phyloP scores from a whole-genome alignment of 1,140 invertebrate species.

The Diabrotica virgifera region DNA sequence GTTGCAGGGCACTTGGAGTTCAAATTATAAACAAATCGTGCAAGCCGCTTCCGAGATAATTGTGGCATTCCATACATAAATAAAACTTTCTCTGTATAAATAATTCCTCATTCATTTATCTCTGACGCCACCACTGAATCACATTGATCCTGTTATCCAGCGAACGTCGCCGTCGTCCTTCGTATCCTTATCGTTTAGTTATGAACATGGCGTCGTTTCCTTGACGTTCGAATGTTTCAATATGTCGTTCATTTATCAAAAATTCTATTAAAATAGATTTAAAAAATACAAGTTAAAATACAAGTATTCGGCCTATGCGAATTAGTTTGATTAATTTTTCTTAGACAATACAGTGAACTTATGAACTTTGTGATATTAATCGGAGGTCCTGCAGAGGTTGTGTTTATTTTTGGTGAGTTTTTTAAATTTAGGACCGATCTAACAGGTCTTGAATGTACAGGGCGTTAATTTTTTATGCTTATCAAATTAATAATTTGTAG shows the following conservation, averaged over 20 bases:
- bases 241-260: constrained; percentile 10
- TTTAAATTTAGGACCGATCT: not conserved
- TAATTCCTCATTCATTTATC: not conserved
- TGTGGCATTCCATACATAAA: too few relatives aligned
- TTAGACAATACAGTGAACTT: not conserved
- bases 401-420: constrained; percentile 14
- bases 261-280: not conserved
- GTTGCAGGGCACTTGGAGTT: too few relatives aligned
- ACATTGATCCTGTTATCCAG: constrained; percentile 34
- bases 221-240: constrained; percentile 21
- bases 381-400: not conserved
- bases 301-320: too few relatives aligned
- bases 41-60: too few relatives aligned
- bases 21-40: too few relatives aligned
- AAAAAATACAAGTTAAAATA: not conserved
- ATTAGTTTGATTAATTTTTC: too few relatives aligned
- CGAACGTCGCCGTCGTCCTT: constrained; percentile 4
- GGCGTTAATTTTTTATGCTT: too few relatives aligned
- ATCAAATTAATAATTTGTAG: too few relatives aligned
- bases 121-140: constrained; percentile 8
- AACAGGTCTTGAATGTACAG: not conserved
- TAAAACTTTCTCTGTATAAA: too few relatives aligned
- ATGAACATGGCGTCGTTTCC: constrained; percentile 31
- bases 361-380: constrained; percentile 4
- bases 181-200: constrained; percentile 20